Evolutionary conservation across 2,888 invertebrate species (phyloP), one percentile per base, ranked within the genome.

Genomic region (Ennomos quercinarius): DNA sequence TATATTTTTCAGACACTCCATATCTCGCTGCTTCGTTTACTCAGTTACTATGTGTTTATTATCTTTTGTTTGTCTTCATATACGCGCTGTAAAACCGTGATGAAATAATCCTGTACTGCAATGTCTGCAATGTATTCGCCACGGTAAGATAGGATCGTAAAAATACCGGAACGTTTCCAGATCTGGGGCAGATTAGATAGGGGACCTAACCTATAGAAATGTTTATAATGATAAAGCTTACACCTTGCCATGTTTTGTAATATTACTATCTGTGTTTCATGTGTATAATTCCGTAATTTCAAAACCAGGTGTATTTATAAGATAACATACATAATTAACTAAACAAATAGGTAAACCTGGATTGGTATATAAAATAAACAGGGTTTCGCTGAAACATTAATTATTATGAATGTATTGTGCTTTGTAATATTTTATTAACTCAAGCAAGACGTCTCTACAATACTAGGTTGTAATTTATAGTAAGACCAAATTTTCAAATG

Each of bases 81-180:
- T 60, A 57, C 49, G 56, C 59, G 55, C 50, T 63, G 51, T 44
- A 63, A 57, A 52, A 50, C 12, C 51, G 65, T 63, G 67, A 62
- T 39, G 65, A 63, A 67, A 65, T 62, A 63, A 63, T 53, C 50
- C 49, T 57, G n/a, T 56, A 62, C 58, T 57, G 61, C 62, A 61
- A 53, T 48, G 62, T n/a, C 67, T 51, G 65, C 60, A 65, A 63
- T 68, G 66, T 67, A 67, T 68, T 68, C 68, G 73, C 71, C 67
- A 71, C 64, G 59, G 48, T 64, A 66, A 69, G 78, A 78, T 80
- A 77, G 76, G 67, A 53, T 66, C 59, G 68, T 76, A 52, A 75
- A 79, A 74, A 74, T 74, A 73, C 74, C 68, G 66, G 71, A 70
- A 59, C 59, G 71, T 69, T 60, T 66, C 46, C 45, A 35, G 51